phyloP scores from a whole-genome alignment of 2,888 invertebrate genomes.

The Conchocele bisecta region DNA sequence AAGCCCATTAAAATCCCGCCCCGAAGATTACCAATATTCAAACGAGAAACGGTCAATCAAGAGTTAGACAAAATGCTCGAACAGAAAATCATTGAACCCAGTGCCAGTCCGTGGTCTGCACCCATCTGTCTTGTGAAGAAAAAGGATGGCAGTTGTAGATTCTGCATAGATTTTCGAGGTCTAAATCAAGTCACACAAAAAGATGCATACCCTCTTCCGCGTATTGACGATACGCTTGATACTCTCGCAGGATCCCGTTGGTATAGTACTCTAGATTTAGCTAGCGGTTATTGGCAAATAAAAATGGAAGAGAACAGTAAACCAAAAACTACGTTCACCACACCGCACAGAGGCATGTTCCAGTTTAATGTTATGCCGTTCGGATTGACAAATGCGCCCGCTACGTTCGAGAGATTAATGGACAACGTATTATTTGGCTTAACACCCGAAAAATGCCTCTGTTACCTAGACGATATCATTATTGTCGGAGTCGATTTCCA shows the following conservation, averaged over 20 bases:
- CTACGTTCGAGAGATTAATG: conserved; percentile 17
- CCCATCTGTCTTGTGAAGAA: conserved; percentile 24
- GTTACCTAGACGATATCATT: conserved; percentile 37
- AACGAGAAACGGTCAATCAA: not conserved
- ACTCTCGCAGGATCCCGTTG: conserved; percentile 7
- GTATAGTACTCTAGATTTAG: conserved; percentile 12
- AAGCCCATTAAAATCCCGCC: conserved; percentile 23
- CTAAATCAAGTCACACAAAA: conserved; percentile 6
- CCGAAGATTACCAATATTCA: conserved; percentile 12
- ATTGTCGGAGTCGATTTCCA: conserved; percentile 15
- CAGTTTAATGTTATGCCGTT: conserved; percentile 21
- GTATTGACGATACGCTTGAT: conserved; percentile 18
- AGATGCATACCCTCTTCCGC: conserved; percentile 23
- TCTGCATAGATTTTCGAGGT: conserved; percentile 9
- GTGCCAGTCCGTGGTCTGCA: conserved; percentile 21
- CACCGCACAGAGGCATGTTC: conserved; percentile 10
- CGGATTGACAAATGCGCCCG: conserved; percentile 21
- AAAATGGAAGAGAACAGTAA: conserved; percentile 7
- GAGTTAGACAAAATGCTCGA: conserved; percentile 22
- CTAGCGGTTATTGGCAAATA: conserved; percentile 30
- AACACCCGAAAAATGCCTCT: conserved; percentile 11
- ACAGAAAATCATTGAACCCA: conserved; percentile 17
- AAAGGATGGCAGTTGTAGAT: not conserved
- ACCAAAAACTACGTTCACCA: conserved; percentile 18
- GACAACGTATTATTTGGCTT: conserved; percentile 8